phyloP scores from a whole-genome alignment of 2,888 invertebrate genomes.

The Lasioglossum zephyrum region DNA sequence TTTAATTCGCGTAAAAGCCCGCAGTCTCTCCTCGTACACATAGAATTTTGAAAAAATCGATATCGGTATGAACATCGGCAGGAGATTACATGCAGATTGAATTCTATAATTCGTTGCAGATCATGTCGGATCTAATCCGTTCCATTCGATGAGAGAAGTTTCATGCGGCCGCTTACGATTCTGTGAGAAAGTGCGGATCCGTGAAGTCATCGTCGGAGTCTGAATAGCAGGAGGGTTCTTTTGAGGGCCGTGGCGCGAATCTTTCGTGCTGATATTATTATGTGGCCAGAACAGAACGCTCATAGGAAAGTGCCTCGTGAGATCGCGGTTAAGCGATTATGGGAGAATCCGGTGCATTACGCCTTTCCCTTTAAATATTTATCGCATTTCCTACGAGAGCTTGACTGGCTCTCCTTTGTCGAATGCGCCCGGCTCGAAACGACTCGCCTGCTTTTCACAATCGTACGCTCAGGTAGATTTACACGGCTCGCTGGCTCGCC shows the following conservation, averaged over 20 bases:
- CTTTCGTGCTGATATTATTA: slow-evolving; percentile 38
- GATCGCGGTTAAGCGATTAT: slow-evolving; percentile 52
- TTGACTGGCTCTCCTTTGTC: slow-evolving; percentile 33
- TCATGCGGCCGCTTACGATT: neutral
- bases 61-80: neutral
- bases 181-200: slow-evolving; percentile 43
- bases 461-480: slow-evolving; percentile 35
- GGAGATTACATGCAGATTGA: neutral
- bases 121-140: neutral
- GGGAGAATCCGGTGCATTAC: slow-evolving; percentile 18
- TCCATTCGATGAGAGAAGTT: slow-evolving; percentile 6
- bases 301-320: slow-evolving; percentile 46
- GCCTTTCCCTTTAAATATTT: slow-evolving; percentile 59
- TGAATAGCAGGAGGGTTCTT: neutral
- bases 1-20: neutral
- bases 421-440: slow-evolving; percentile 24
- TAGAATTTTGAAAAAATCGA: neutral
- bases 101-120: neutral
- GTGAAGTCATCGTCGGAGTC: slow-evolving; percentile 7
- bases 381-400: slow-evolving; percentile 39
- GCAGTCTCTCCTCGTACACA: neutral
- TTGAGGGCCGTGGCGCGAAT: slow-evolving; percentile 31
- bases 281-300: slow-evolving; percentile 15
- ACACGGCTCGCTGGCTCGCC: slow-evolving; percentile 21
- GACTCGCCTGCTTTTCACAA: slow-evolving; percentile 44